Percentiles rank a stretch among this genome's conserved stretches.
Conservation (phyloP, 2,113 vertebrate genomes). For the Calyptomena viridis region DNA sequence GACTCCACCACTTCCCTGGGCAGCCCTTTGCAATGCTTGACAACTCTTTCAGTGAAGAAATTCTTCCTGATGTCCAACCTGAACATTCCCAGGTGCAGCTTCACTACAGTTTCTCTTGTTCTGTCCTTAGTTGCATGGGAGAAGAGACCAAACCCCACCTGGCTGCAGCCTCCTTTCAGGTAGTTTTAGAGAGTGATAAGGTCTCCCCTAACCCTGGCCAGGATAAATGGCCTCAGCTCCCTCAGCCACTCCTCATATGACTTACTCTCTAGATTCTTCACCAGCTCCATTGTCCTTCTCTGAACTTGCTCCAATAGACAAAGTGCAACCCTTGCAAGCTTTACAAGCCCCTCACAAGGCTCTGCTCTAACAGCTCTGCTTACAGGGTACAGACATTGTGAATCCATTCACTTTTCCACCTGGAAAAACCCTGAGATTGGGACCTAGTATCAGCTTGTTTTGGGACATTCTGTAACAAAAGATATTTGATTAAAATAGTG, state of each 20-base stretch:
- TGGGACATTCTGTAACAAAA: neutral
- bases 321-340: neutral
- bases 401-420: neutral
- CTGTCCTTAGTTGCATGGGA: neutral
- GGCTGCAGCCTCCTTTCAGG: neutral
- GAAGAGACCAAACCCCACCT: neutral
- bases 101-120: neutral
- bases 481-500: neutral
- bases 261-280: neutral
- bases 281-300: neutral
- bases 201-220: neutral
- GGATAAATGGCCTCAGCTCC: neutral
- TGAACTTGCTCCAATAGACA: rapidly evolving
- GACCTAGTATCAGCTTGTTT: neutral
- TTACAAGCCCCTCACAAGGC: neutral
- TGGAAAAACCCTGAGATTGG: neutral
- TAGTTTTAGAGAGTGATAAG: neutral
- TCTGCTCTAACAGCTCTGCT: neutral
- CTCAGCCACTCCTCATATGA: neutral
- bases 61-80: neutral
- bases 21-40: rapidly evolving
- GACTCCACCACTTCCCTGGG: neutral
- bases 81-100: neutral
- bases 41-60: neutral
- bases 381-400: neutral